These are phyloP conservation scores for Dynastes maya DNA, from an alignment of 2,888 invertebrate species.

Conservation along the genomic window DNA sequence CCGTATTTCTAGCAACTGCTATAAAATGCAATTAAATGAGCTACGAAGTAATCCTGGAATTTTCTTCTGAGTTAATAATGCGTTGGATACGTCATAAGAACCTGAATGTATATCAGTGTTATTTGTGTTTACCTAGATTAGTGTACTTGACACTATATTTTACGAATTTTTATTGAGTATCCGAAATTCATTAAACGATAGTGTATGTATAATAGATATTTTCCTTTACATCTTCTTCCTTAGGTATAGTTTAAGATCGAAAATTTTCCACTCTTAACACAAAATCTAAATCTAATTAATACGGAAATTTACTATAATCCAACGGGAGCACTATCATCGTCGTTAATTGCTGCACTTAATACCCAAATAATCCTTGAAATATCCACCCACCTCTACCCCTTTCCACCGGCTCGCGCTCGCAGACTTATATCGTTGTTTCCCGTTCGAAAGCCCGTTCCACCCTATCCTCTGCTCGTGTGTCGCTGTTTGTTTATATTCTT, in stretches of 20 bases:
- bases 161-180: too few relatives aligned
- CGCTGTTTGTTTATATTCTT: conserved; percentile 38
- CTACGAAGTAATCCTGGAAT: too few relatives aligned
- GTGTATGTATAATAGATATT: too few relatives aligned
- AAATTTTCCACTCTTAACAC: conserved; percentile 8
- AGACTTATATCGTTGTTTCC: neutral
- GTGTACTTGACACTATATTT: too few relatives aligned
- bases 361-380: conserved; percentile 23
- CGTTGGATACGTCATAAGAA: too few relatives aligned
- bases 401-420: neutral
- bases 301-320: conserved; percentile 27
- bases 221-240: too few relatives aligned
- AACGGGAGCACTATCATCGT: conserved; percentile 17
- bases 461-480: neutral
- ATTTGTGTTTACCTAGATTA: too few relatives aligned
- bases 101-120: too few relatives aligned
- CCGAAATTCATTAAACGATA: too few relatives aligned
- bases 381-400: conserved; percentile 7
- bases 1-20: too few relatives aligned
- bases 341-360: conserved; percentile 30
- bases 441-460: neutral
- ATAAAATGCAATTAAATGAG: too few relatives aligned
- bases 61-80: too few relatives aligned
- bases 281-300: conserved; percentile 26
- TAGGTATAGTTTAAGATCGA: neutral